Evolutionary conservation across 2,113 vertebrate species (phyloP), one percentile per base, ranked within the genome.

Genomic region (Polypterus bichir): DNA sequence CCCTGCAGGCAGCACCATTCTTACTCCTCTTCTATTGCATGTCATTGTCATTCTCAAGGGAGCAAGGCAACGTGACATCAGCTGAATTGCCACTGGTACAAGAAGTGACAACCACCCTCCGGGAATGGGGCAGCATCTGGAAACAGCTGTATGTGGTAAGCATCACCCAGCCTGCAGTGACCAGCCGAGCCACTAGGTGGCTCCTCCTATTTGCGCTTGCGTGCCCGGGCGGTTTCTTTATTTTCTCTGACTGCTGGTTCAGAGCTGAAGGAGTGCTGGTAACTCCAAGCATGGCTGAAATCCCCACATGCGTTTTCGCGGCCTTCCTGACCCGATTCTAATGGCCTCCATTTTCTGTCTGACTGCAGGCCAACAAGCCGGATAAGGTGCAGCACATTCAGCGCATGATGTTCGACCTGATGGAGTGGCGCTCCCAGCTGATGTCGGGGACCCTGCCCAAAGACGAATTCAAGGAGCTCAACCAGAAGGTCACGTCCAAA

Each of bases 121-220:
- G 94, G 70, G 96, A 98, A 71, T 98, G 96, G 96, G 92, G 91
- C 8, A 92, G 77, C 80, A 98, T 98, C 73, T 98, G 94, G 94
- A 98, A 94, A 65, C 93, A 96, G 68, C 85, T 98, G n/a, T 98
- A 90, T 65, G 86, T 92, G 92, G 96, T 98, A 81, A 73, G 79
- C 69, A 2, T 0, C 27, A 27, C 27, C 27, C 27, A 27, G 27
- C 27, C 27, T 27, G 27, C 27, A 27, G 27, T 27, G 27, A 27
- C 27, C 27, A 27, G 27, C 27, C 27, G 2, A n/a, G 27, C 27
- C 27, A 27, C 27, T 47, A 27, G 27, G 27, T 2, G 27, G 27
- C 27, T 27, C 27, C 46, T 45, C 54, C 8, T 54, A 3, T 3
- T n/a, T 47, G 4, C 49, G 10, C 48, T 6, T 62, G 9, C 47